phyloP scores from a whole-genome alignment of 2,888 invertebrate species.

The Ochropleura leucogaster region DNA sequence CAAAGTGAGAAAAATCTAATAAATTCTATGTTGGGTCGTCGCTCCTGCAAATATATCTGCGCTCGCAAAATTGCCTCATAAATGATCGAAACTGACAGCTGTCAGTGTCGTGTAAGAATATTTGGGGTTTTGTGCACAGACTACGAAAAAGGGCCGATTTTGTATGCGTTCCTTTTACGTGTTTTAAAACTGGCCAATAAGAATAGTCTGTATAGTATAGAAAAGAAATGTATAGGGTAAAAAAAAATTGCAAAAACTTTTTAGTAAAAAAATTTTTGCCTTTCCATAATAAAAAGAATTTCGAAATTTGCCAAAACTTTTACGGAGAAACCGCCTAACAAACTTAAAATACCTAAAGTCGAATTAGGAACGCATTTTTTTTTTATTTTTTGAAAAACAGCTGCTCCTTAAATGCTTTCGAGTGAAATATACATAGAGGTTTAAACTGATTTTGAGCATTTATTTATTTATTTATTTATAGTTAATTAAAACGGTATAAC shows the following conservation, averaged over 20 bases:
- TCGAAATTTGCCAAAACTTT: too few species aligned
- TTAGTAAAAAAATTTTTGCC: too few species aligned
- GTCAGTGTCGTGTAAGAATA: conserved; percentile 33
- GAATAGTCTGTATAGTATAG: neutral
- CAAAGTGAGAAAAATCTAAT: conserved; percentile 41
- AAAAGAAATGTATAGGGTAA: too few species aligned
- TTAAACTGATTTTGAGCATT: neutral
- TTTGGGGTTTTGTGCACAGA: neutral
- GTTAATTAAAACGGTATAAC: too few species aligned
- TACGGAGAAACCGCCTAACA: too few species aligned
- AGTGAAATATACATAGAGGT: neutral
- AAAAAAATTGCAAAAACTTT: too few species aligned
- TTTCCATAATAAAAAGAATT: too few species aligned
- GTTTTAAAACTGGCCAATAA: too few species aligned
- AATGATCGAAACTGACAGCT: conserved; percentile 42
- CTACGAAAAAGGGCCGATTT: neutral
- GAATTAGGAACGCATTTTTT: too few species aligned
- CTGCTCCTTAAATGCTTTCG: neutral
- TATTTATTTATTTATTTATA: too few species aligned
- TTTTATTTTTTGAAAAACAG: too few species aligned
- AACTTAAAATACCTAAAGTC: too few species aligned
- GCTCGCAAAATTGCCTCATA: conserved; percentile 29
- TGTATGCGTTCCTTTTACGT: neutral
- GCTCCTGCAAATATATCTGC: conserved; percentile 21
- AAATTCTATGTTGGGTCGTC: conserved; percentile 23